Evolutionary conservation across 1,140 invertebrate genomes (phyloP), one percentile per base, ranked within the genome.

Genomic region (Oppia nitens): DNA sequence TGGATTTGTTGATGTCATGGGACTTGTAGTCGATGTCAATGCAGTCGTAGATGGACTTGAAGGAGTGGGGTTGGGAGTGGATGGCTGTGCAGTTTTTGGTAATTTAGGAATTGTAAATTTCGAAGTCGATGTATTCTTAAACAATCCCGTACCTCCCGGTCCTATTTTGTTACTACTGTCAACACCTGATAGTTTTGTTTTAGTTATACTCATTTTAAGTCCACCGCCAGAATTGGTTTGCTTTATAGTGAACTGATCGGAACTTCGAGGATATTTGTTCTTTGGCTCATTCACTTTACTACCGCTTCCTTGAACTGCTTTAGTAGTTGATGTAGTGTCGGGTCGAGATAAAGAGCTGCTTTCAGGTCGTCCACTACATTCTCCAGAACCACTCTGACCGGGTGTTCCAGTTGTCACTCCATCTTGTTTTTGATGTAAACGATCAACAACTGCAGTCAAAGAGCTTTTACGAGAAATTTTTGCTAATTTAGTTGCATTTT

Each of bases 381-480:
- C 20, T 11, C 58, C 45, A 47, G 40, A 40, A 50, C 27, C 45
- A 14, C 57, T 62, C 54, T 62, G 59, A 45, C 56, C 60, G 52
- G 51, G 40, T 51, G 21, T 21, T 21, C 29, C 27, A 45, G 11
- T 26, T 20, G 26, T 48, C 1, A 17, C 51, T 9, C 47, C n/a
- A 25, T 32, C 48, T 12, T 12, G 54, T 40, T 48, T 61, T 17
- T 26, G 67, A n/a, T 62, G 84, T 11, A 92, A 68, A 68, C 89
- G 89, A 66, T 90, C 86, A 57, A 90, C 85, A 0, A 92, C 84
- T 1, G 85, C 85, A 59, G 81, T 85, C 2, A 90, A 72, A 0
- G 83, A 86, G 48, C 82, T 80, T 69, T 87, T 51, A 1, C 32
- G 26, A 14, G 20, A 14, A 21, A 52, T 88, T 53, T 82, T 75